Base-by-base conservation (phyloP, 2,888 invertebrate genomes). In the Plusia festucae region DNA sequence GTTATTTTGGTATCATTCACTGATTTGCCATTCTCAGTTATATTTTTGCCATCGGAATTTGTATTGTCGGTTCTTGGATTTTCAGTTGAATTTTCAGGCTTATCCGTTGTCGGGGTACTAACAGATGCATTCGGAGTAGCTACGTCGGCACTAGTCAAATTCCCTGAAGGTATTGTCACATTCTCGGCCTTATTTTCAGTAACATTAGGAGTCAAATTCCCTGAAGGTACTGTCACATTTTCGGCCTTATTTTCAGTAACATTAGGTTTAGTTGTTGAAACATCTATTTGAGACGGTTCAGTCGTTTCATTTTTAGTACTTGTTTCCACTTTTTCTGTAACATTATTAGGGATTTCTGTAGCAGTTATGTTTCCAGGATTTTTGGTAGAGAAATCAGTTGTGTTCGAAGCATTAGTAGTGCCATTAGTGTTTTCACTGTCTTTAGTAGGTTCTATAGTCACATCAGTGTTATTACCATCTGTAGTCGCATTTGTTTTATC, bases 181-280 rank as follows among this genome's bases (percentile, higher is more conserved):
- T 57, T 27, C 27, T 57, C 44, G 16, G 11, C 24, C 11, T 24
- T 27, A 32, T 34, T 5, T 16, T 34, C 51, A 5, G 32, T 22
- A 0, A 22, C 9, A n/a, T 49, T 24, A 60, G 46, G 16, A 9
- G 30, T 30, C 9, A 30, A 7, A 30, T 30, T 40, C n/a, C 40
- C 56, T 15, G 22, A n/a, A n/a, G 3, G 11, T 0, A 40, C 16
- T 13, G n/a, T 46, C 8, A 8, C 46, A 49, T 57, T 27, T 46
- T 57, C 44, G 16, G 11, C 24, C 11, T 24, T 27, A 32, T 34
- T 5, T 16, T 34, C 51, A 5, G 32, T 22, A 0, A 22, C 9
- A n/a, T 49, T 24, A 60, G 46, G 16, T 46, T 52, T 49, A 5
- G n/a, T 20, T 16, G 60, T 22, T 27, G n/a, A 8, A 13, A n/a